A percentile compares a stretch with the other conserved stretches of the same genome.
Evolutionary conservation across 2,797 vertebrate genomes (phyloP).

Genomic region (Fistularia commersonii): DNA sequence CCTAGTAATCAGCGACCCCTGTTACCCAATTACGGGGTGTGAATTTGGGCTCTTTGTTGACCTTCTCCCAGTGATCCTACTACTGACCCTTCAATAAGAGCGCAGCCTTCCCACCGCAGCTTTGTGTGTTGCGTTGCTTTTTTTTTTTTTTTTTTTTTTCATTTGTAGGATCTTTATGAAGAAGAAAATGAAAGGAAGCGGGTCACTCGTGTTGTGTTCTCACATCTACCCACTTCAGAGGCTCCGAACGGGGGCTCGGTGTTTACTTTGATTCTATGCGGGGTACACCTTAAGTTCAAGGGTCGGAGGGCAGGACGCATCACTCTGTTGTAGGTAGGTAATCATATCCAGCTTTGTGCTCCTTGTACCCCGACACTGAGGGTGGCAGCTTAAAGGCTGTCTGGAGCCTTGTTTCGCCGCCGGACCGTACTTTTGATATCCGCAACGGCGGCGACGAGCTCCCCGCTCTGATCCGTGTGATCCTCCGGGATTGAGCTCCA

Average conservation of each 20-base stretch:
- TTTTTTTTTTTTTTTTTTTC: conserved; percentile 77
- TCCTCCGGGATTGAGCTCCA: conserved; percentile 31
- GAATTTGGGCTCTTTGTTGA: conserved; percentile 78
- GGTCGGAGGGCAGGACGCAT: conserved; percentile 73
- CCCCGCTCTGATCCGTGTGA: conserved; percentile 17
- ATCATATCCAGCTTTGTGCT: conserved; percentile 77
- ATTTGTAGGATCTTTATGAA: conserved; percentile 81
- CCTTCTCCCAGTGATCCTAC: conserved; percentile 78
- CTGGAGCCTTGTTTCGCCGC: conserved; percentile 51
- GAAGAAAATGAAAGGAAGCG: conserved; percentile 77
- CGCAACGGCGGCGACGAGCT: conserved; percentile 14
- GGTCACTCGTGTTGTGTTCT: conserved; percentile 69
- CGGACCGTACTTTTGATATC: conserved; percentile 55
- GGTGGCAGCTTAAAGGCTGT: conserved; percentile 67
- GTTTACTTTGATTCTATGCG: conserved; percentile 83
- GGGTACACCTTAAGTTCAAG: conserved; percentile 68
- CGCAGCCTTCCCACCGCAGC: conserved; percentile 54
- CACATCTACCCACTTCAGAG: conserved; percentile 75
- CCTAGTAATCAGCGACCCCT: conserved; percentile 71
- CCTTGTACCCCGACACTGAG: conserved; percentile 63
- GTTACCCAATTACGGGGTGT: conserved; percentile 78
- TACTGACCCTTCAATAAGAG: conserved; percentile 77
- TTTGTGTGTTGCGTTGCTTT: conserved; percentile 65
- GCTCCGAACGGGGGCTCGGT: conserved; percentile 62
- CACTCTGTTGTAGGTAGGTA: conserved; percentile 79